Percentiles rank a stretch among this genome's conserved stretches.
Conservation (phyloP, 2,113 vertebrate genomes). For the Festucalex cinctus region DNA sequence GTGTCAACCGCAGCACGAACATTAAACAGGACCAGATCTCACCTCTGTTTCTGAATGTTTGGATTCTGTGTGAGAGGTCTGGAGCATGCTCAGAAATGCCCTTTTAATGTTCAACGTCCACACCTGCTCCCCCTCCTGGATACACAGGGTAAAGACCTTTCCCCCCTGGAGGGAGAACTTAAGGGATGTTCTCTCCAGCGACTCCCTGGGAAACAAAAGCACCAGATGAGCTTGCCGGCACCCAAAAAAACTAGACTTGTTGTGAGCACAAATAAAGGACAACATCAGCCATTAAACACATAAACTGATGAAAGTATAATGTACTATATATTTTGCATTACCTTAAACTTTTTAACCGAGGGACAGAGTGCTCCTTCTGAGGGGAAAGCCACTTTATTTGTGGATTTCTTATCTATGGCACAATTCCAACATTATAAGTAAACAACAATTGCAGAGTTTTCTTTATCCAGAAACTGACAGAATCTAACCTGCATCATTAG, state of each 20-base stretch:
- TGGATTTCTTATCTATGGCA: constrained; percentile 74
- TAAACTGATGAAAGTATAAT: not conserved
- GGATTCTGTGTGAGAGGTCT: constrained; percentile 58
- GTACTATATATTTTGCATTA: constrained; percentile 38
- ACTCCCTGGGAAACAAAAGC: constrained; percentile 73
- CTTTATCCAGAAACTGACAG: not conserved
- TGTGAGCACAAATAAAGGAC: not conserved
- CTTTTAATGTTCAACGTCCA: constrained; percentile 86
- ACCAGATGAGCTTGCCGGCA: constrained; percentile 63
- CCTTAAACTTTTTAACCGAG: constrained; percentile 73
- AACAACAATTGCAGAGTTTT: not conserved
- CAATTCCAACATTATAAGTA: constrained; percentile 15
- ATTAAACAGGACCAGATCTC: constrained; percentile 27
- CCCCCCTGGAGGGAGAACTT: constrained; percentile 77
- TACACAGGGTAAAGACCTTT: constrained; percentile 79
- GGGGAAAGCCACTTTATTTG: constrained; percentile 73
- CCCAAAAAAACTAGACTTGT: constrained; percentile 24
- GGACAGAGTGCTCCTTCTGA: constrained; percentile 72
- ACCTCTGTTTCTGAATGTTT: constrained; percentile 75
- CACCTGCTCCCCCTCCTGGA: constrained; percentile 71
- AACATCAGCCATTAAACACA: too few relatives aligned
- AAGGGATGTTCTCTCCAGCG: constrained; percentile 76
- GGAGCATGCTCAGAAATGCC: constrained; percentile 82
- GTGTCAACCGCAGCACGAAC: not conserved
- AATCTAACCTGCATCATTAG: constrained; percentile 76